Evolutionary conservation across 2,888 invertebrate genomes (phyloP), one percentile per base, ranked within the genome.

Genomic region (Andrena hattorfiana): DNA sequence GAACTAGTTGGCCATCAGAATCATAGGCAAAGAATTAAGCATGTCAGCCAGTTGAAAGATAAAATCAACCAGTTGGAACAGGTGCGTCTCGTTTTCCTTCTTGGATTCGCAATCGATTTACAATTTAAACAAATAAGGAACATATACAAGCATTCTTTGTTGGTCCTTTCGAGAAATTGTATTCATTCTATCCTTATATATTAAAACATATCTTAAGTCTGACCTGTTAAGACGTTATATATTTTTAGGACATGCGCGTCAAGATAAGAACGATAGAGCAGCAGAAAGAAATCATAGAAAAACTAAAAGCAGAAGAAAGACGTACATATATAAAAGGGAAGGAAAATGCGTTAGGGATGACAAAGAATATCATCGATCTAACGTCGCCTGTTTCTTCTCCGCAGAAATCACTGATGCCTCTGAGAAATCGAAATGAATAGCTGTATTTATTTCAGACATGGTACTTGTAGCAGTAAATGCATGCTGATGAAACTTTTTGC

Each of bases 1-100:
- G 95, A 95, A 81, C 91, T 96, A 69, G 92, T 96, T n/a, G 96
- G 96, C 0, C 96, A 96, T 88, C 96, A 96, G 85, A 96, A 96
- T 91, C 95, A 95, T 84, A 96, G 95, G 86, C 96, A 96, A 91
- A 96, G 96, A 91, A 95, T 96, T 66, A 95, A 95, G 77, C 95
- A 96, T 88, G 88, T 95, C 28, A 89, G 91, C 1, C 94, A 94
- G 82, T 85, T 95, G 26, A 95, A 95, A 89, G 92, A 92, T 23
- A 94, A 94, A 87, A 94, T 94, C 68, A 85, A 64, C 56, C 94
- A 94, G 82, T 88, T 95, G 59, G 91, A 93, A 85, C 94, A 95
- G 94, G 95, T 95, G 92, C 87, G 91, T 92, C 84, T 71, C 69
- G 79, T 88, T 76, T 83, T 85, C 23, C 76, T 90, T 79, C 56